Conservation (phyloP, 1,140 invertebrate genomes). For the Temnothorax nylanderi region DNA sequence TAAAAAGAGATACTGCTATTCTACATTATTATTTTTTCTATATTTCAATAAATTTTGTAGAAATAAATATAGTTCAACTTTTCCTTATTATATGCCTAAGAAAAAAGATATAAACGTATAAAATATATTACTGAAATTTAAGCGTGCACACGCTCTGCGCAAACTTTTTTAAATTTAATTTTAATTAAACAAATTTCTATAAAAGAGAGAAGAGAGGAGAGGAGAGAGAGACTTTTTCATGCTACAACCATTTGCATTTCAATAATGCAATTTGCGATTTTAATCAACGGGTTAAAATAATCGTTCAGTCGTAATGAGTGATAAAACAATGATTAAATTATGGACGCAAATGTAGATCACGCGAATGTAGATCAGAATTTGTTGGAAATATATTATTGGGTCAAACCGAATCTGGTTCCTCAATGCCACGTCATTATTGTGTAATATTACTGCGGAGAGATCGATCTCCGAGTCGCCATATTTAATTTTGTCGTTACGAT, state of each 20-base stretch:
- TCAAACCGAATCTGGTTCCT: neutral
- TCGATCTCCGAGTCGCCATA: constrained; percentile 8
- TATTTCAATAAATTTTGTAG: neutral
- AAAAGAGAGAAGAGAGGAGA: neutral
- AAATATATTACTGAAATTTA: neutral
- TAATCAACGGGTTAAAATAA: neutral
- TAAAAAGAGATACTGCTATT: neutral
- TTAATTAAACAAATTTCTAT: neutral
- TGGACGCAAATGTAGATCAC: neutral
- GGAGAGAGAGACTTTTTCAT: neutral
- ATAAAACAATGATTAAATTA: constrained; percentile 21
- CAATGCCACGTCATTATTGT: constrained; percentile 12
- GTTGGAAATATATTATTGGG: neutral
- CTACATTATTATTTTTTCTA: neutral
- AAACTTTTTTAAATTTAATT: neutral
- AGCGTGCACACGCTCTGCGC: neutral
- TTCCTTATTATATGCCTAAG: neutral
- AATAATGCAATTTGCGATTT: neutral
- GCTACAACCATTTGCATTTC: neutral
- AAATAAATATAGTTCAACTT: neutral
- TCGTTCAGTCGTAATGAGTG: neutral
- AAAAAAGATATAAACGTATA: neutral
- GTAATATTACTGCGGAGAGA: constrained; percentile 25
- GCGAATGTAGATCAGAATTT: neutral
- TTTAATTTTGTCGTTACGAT: constrained; percentile 5